phyloP scores from a whole-genome alignment of 2,888 invertebrate species.

The Gonocerus acuteangulatus region DNA sequence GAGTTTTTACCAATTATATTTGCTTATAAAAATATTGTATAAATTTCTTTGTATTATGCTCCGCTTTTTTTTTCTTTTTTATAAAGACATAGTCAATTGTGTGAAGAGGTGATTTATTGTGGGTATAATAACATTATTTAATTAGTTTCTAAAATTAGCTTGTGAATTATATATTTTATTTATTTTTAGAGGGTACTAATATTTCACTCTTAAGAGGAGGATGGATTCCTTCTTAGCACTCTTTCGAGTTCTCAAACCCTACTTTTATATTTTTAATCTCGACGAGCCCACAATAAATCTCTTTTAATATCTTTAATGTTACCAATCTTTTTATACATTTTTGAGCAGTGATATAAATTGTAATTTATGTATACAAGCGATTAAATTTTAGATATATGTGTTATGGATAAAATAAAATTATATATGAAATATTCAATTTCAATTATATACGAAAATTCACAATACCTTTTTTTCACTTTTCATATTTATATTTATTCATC shows the following conservation, averaged over 20 bases:
- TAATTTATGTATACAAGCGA: neutral
- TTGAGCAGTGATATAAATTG: neutral
- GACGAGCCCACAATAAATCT: too few relatives aligned
- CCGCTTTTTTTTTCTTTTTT: neutral
- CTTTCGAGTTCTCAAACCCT: too few relatives aligned
- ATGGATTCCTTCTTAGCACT: too few relatives aligned
- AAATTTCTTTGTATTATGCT: neutral
- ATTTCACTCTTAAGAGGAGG: too few relatives aligned
- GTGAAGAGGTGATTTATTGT: neutral
- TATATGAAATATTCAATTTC: neutral
- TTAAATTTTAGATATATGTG: neutral
- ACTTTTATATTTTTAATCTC: too few relatives aligned
- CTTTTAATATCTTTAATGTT: neutral
- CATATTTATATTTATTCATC: constrained; percentile 1
- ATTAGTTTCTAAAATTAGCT: too few relatives aligned
- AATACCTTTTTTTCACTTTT: neutral
- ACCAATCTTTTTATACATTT: neutral
- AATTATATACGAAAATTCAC: too few relatives aligned
- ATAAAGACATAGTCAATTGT: neutral
- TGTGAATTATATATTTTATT: too few relatives aligned
- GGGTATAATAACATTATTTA: too few relatives aligned
- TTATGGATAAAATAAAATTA: neutral
- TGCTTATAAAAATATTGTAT: neutral
- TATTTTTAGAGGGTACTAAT: too few relatives aligned
- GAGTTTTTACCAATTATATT: constrained; percentile 9